Percentiles rank a stretch among this genome's conserved stretches.
Evolutionary conservation across 2,113 vertebrate species (phyloP).

Genomic region (Callospermophilus lateralis): DNA sequence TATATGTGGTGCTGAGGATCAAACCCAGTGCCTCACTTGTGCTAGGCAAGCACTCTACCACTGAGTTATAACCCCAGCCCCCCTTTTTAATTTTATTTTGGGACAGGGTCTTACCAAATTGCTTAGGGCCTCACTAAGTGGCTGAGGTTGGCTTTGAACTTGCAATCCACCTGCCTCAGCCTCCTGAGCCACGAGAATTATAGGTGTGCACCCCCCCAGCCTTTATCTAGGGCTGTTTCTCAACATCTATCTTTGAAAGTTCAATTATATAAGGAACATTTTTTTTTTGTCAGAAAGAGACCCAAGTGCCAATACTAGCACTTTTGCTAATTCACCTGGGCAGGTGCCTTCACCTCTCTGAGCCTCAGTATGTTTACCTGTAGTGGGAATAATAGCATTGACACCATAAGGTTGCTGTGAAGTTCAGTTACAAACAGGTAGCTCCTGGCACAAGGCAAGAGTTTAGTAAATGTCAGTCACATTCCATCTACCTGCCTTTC

Average conservation of each 20-base stretch:
- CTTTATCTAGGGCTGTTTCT: conserved; percentile 21
- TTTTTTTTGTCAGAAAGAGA: conserved; percentile 6
- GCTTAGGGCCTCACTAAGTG: too few relatives aligned
- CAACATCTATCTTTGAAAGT: background rate
- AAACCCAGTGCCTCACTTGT: too few relatives aligned
- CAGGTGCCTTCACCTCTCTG: background rate
- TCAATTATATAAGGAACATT: background rate
- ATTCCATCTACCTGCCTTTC: background rate
- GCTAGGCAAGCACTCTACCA: too few relatives aligned
- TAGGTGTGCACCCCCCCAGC: too few relatives aligned
- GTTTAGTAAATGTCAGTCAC: background rate
- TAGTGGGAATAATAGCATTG: background rate
- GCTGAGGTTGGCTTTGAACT: too few relatives aligned
- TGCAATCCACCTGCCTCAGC: too few relatives aligned
- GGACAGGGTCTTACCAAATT: too few relatives aligned
- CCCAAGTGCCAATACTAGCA: background rate
- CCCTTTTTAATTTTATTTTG: too few relatives aligned
- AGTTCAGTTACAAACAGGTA: background rate
- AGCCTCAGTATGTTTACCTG: background rate
- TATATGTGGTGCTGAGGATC: too few relatives aligned
- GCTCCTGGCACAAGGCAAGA: background rate
- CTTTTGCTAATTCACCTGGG: background rate
- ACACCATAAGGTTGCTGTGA: background rate
- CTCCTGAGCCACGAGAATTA: too few relatives aligned
- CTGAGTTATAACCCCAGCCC: too few relatives aligned